Percentiles rank a stretch among this genome's conserved stretches.
These are phyloP conservation scores for Nymphalis urticae DNA, from an alignment of 2,888 invertebrate genomes.

Conservation along the genomic window DNA sequence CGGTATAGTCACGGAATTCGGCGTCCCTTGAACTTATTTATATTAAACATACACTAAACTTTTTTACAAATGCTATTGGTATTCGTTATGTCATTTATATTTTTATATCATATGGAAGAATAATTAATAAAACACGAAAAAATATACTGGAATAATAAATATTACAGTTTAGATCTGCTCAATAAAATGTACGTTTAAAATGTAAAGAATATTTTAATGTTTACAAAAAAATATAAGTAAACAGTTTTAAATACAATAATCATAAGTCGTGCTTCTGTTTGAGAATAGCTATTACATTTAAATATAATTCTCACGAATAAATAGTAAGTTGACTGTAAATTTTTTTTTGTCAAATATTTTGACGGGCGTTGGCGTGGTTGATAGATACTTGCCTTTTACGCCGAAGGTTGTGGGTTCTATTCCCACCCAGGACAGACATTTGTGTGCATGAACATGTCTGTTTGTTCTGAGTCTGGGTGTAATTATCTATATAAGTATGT, in stretches of 20 bases:
- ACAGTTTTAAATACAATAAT: conserved; percentile 18
- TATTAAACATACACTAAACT: neutral
- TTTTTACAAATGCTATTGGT: neutral
- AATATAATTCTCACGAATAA: conserved; percentile 65
- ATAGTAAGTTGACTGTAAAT: conserved; percentile 56
- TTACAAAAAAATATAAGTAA: neutral
- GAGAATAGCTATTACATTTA: conserved; percentile 59
- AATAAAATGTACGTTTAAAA: neutral
- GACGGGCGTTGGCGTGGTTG: too few species aligned
- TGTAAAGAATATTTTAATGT: neutral
- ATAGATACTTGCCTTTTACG: too few species aligned
- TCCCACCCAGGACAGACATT: too few species aligned
- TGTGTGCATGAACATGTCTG: too few species aligned
- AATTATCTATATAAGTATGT: too few species aligned
- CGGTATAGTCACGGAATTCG: conserved; percentile 36
- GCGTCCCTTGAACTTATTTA: conserved; percentile 3
- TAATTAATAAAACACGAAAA: neutral
- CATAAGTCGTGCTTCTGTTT: neutral
- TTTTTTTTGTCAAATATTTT: too few species aligned
- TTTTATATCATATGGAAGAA: too few species aligned
- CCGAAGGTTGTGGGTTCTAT: too few species aligned
- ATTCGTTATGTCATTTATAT: too few species aligned
- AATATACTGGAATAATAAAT: neutral
- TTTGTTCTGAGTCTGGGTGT: too few species aligned
- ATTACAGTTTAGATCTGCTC: neutral